Conservation (phyloP, 2,113 vertebrate species). For the Peromyscus polionotus region DNA sequence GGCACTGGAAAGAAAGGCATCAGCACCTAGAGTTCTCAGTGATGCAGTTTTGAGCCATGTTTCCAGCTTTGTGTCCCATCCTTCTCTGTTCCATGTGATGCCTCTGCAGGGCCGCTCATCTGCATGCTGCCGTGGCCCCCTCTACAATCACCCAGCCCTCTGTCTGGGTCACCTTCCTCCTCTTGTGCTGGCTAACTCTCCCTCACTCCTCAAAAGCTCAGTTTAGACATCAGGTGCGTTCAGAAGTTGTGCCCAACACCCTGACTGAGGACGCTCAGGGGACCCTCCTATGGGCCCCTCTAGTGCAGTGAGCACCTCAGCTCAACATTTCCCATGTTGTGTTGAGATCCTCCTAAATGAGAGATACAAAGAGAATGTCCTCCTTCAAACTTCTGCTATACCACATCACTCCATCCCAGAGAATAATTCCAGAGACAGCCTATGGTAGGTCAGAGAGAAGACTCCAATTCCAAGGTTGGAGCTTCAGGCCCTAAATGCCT, state of each 20-base stretch:
- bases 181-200: not conserved
- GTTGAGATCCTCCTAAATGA: not conserved
- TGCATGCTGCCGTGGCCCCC: fast-evolving
- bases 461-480: not conserved
- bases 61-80: not conserved
- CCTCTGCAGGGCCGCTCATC: not conserved
- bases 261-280: not conserved
- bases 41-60: not conserved
- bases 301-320: not conserved
- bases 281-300: not conserved
- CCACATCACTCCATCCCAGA: not conserved
- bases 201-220: not conserved
- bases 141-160: not conserved
- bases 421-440: not conserved
- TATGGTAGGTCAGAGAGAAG: not conserved
- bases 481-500: not conserved
- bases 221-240: not conserved
- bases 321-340: not conserved
- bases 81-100: not conserved
- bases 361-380: not conserved
- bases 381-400: not conserved
- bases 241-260: not conserved
- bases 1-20: not conserved
- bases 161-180: not conserved
- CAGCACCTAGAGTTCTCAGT: not conserved